Conservation (phyloP, 1,140 invertebrate species). For the Linepithema humile region DNA sequence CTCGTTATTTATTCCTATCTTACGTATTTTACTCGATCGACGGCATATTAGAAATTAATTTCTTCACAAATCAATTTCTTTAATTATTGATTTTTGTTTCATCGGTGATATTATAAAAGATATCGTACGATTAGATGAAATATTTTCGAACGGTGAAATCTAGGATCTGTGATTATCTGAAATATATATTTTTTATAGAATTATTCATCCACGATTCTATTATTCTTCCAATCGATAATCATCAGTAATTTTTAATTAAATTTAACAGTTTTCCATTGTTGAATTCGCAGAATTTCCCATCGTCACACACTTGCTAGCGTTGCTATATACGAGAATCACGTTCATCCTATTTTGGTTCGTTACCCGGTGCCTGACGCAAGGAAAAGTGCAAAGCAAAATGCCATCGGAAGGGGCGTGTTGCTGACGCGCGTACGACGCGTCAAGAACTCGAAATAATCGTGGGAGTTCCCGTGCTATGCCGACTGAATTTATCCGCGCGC, state of each 20-base stretch:
- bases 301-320: neutral
- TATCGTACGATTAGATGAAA: too few relatives aligned
- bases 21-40: neutral
- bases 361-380: constrained; percentile 29
- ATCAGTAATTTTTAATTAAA: neutral
- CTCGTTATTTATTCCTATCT: neutral
- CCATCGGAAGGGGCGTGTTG: constrained; percentile 45
- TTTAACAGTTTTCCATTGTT: neutral
- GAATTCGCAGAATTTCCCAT: neutral
- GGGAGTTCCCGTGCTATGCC: constrained; percentile 19
- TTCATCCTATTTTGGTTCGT: constrained; percentile 48
- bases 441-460: constrained; percentile 52
- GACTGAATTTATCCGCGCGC: constrained; percentile 44
- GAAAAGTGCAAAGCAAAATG: constrained; percentile 57
- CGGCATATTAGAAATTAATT: neutral
- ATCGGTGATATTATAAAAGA: too few relatives aligned
- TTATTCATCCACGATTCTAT: too few relatives aligned
- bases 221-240: neutral
- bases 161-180: too few relatives aligned
- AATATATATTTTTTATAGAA: too few relatives aligned
- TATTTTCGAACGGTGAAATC: too few relatives aligned
- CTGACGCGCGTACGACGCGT: constrained; percentile 43
- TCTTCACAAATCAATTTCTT: neutral
- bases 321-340: constrained; percentile 22
- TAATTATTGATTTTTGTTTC: too few relatives aligned